Evolutionary conservation across 1,140 invertebrate species (phyloP).

Genomic region (Lepidurus packardi): DNA sequence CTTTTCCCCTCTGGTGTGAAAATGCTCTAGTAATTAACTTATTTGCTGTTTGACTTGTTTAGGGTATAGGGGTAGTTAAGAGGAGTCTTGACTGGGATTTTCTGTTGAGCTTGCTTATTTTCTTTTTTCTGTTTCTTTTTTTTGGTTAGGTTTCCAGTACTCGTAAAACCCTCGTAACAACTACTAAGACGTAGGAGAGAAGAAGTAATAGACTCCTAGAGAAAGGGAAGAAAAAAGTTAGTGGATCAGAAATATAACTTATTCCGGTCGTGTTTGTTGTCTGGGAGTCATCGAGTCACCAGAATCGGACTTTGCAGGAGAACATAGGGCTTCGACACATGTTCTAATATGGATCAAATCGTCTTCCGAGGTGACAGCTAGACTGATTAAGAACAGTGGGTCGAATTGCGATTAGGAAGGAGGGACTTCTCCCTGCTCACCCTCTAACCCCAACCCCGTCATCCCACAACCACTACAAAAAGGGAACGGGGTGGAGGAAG

Average conservation of each 20-base stretch:
- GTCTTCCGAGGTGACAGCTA: background rate
- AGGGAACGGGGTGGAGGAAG: background rate
- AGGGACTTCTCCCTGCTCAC: background rate
- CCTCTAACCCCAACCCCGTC: background rate
- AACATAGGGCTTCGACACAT: background rate
- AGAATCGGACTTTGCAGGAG: background rate
- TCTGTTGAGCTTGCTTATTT: no score
- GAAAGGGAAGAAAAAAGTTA: background rate
- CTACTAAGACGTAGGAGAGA: no score
- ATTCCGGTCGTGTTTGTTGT: constrained; percentile 1
- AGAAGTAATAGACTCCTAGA: background rate
- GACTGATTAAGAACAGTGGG: background rate
- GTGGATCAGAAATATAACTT: background rate
- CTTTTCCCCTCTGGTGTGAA: no score
- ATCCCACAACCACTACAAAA: background rate
- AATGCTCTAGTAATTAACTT: no score
- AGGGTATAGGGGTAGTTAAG: no score
- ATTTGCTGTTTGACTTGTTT: no score
- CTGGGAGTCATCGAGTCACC: background rate
- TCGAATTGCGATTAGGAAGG: background rate
- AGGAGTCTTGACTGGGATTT: no score
- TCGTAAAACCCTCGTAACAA: no score
- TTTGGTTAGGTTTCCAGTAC: no score
- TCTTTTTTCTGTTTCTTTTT: no score
- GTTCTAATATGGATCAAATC: background rate